A percentile compares a stretch with the other conserved stretches of the same genome.
phyloP scores from a whole-genome alignment of 2,888 invertebrate genomes.

The Aporophyla lueneburgensis region DNA sequence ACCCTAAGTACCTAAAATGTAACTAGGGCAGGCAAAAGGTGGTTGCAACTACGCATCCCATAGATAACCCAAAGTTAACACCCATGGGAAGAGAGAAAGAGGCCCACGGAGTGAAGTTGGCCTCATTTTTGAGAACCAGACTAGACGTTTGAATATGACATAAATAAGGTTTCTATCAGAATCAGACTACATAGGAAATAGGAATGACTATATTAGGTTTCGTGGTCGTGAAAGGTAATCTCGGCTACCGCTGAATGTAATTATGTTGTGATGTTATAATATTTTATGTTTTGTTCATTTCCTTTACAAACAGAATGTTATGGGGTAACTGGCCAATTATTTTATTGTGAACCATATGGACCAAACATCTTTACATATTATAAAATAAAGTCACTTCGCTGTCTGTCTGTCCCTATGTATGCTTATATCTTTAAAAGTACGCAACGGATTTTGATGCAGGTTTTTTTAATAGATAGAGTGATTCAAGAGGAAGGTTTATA shows the following conservation, averaged over 20 bases:
- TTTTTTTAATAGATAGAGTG: too few relatives aligned
- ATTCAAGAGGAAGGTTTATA: too few relatives aligned
- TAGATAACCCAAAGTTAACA: neutral
- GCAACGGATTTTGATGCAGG: too few relatives aligned
- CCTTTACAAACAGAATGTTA: conserved; percentile 41
- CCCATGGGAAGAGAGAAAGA: neutral
- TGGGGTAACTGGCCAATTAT: neutral
- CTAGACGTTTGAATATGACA: conserved; percentile 25
- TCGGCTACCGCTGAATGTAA: conserved; percentile 51
- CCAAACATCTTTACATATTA: too few relatives aligned
- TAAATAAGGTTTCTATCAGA: conserved; percentile 41
- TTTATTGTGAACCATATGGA: neutral
- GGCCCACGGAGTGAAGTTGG: neutral
- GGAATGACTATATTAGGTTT: conserved; percentile 56
- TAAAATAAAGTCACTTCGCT: too few relatives aligned
- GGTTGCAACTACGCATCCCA: neutral
- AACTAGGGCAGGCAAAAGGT: neutral
- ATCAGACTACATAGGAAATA: conserved; percentile 52
- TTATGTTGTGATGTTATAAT: conserved; percentile 52
- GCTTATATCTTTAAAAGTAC: too few relatives aligned
- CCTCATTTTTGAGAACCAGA: neutral
- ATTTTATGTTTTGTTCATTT: conserved; percentile 56
- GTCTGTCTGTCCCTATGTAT: too few relatives aligned
- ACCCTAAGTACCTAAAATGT: neutral
- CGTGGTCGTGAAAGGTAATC: conserved; percentile 61